A percentile compares a stretch with the other conserved stretches of the same genome.
phyloP scores from a whole-genome alignment of 2,797 vertebrate genomes.

The Eulemur mongoz region DNA sequence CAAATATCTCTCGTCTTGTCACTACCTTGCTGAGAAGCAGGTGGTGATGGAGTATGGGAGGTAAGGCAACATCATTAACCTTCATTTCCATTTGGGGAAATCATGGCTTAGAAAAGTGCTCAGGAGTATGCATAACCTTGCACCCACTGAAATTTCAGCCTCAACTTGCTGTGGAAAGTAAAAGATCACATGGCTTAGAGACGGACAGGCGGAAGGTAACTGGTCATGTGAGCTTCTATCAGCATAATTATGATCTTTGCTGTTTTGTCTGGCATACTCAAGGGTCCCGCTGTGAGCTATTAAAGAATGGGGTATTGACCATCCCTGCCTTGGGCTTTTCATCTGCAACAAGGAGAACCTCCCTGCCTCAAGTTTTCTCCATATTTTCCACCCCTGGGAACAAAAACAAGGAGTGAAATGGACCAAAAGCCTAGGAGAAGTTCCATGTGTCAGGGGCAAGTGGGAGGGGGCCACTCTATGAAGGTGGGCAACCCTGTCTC shows the following conservation, averaged over 20 bases:
- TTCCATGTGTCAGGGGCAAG: background rate
- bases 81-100: background rate
- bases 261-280: fast-evolving
- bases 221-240: background rate
- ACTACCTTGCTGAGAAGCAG: background rate
- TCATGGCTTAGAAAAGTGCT: background rate
- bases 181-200: background rate
- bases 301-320: background rate
- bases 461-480: no score
- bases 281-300: background rate
- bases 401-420: background rate
- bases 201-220: background rate
- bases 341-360: background rate
- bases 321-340: background rate
- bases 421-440: background rate
- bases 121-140: background rate
- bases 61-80: background rate
- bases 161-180: background rate
- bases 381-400: background rate
- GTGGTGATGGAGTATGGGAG: background rate
- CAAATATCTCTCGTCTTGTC: background rate
- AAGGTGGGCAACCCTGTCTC: background rate
- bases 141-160: background rate
- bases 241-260: background rate
- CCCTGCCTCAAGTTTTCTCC: background rate